Evolutionary conservation across 2,113 vertebrate genomes (phyloP).

Genomic region (Tympanuchus pallidicinctus): DNA sequence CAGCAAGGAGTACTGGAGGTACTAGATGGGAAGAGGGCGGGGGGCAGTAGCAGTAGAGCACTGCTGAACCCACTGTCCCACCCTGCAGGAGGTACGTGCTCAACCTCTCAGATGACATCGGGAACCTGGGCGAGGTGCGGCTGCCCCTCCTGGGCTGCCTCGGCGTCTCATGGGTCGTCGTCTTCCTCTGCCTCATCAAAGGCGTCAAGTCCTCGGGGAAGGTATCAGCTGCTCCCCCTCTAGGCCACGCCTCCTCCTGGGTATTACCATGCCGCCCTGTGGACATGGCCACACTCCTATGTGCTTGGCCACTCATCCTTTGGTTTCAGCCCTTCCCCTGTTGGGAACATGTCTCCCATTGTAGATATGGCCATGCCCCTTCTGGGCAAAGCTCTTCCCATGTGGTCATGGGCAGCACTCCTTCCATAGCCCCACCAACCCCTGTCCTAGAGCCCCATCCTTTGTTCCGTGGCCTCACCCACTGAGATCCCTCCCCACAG

Average conservation of each 20-base stretch:
- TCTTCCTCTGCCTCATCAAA: slow-evolving; percentile 97
- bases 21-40: not conserved
- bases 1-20: slow-evolving; percentile 99
- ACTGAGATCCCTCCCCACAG: slow-evolving; percentile 62
- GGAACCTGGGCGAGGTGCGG: slow-evolving; percentile 92
- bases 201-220: slow-evolving; percentile 98
- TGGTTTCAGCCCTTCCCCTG: not conserved
- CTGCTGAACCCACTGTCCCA: fast-evolving
- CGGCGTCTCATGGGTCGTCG: slow-evolving; percentile 92
- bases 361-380: fast-evolving
- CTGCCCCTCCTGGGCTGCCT: slow-evolving; percentile 95
- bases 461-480: fast-evolving
- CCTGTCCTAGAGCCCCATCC: not conserved
- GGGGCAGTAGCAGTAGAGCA: fast-evolving
- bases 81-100: slow-evolving; percentile 88
- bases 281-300: not conserved
- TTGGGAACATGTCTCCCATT: fast-evolving
- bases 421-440: not conserved
- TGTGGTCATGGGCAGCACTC: not conserved
- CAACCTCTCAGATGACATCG: slow-evolving; percentile 92
- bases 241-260: fast-evolving
- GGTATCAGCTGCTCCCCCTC: slow-evolving; percentile 71
- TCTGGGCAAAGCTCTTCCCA: not conserved
- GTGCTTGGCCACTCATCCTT: not conserved
- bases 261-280: no score